Conservation (phyloP, 2,888 invertebrate species). For the Tachina fera region DNA sequence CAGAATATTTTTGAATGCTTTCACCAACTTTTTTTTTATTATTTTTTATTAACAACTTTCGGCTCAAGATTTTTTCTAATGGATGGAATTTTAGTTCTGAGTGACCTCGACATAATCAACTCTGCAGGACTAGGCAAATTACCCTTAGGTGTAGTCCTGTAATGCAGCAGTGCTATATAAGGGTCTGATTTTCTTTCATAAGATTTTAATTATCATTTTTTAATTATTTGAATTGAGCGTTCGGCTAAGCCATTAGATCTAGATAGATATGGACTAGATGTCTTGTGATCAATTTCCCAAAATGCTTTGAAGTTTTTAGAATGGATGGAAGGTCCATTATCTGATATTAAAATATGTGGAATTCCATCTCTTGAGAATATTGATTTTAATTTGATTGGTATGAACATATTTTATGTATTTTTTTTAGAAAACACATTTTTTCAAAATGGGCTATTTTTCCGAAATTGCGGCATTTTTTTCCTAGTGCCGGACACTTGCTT, state of each 20-base stretch:
- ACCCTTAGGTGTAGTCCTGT: not conserved
- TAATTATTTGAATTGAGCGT: not conserved
- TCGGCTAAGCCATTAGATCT: too few relatives aligned
- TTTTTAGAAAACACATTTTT: not conserved
- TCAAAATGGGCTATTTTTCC: constrained; percentile 3
- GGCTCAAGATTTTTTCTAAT: not conserved
- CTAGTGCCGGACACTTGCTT: too few relatives aligned
- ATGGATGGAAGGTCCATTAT: too few relatives aligned
- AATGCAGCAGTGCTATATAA: not conserved
- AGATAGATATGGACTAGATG: too few relatives aligned
- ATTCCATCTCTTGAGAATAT: too few relatives aligned
- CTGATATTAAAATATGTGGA: too few relatives aligned
- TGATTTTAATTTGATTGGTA: too few relatives aligned
- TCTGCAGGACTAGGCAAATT: not conserved
- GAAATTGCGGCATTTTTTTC: not conserved
- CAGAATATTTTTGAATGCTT: too few relatives aligned
- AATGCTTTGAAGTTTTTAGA: too few relatives aligned
- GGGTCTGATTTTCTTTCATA: not conserved
- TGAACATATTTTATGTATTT: too few relatives aligned
- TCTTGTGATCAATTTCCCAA: too few relatives aligned
- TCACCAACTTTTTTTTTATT: not conserved
- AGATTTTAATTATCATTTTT: not conserved
- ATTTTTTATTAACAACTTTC: not conserved
- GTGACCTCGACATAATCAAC: not conserved
- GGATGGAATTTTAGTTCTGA: too few relatives aligned